Percentiles rank a stretch among this genome's conserved stretches.
phyloP scores from a whole-genome alignment of 2,888 invertebrate species.

The Calliopum simillimum region DNA sequence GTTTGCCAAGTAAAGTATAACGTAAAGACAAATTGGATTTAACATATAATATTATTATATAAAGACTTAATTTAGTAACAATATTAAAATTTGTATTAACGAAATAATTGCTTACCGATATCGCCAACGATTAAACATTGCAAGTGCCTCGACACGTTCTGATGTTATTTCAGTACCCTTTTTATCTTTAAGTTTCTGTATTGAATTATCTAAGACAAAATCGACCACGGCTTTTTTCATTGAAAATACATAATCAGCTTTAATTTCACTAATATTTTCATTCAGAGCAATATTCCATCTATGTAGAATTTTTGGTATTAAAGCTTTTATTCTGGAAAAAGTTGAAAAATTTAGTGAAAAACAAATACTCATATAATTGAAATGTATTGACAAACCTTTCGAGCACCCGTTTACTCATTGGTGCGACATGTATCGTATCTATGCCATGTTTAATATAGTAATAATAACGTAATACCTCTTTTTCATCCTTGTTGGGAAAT shows the following conservation, averaged over 20 bases:
- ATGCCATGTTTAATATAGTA: slow-evolving; percentile 92
- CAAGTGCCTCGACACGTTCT: slow-evolving; percentile 71
- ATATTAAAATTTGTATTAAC: too few relatives aligned
- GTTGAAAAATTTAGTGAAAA: background rate
- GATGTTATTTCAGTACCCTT: slow-evolving; percentile 49
- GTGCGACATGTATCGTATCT: slow-evolving; percentile 89
- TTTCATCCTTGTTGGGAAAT: slow-evolving; percentile 75
- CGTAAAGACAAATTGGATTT: too few relatives aligned
- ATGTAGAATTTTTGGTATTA: slow-evolving; percentile 74
- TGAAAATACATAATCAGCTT: slow-evolving; percentile 86
- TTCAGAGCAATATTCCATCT: slow-evolving; percentile 73
- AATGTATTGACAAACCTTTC: slow-evolving; percentile 67
- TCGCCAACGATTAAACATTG: slow-evolving; percentile 77
- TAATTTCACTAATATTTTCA: slow-evolving; percentile 80
- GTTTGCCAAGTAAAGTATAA: too few relatives aligned
- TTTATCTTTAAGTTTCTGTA: slow-evolving; percentile 52
- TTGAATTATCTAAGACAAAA: slow-evolving; percentile 87
- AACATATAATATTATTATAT: too few relatives aligned
- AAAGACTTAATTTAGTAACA: too few relatives aligned
- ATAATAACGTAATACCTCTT: slow-evolving; percentile 83
- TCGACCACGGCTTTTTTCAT: slow-evolving; percentile 94
- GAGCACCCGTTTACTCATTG: slow-evolving; percentile 81
- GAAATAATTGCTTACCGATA: slow-evolving; percentile 64
- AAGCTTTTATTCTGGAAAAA: slow-evolving; percentile 71
- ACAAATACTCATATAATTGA: slow-evolving; percentile 9